phyloP scores from a whole-genome alignment of 2,113 vertebrate genomes.

The Podarcis muralis region DNA sequence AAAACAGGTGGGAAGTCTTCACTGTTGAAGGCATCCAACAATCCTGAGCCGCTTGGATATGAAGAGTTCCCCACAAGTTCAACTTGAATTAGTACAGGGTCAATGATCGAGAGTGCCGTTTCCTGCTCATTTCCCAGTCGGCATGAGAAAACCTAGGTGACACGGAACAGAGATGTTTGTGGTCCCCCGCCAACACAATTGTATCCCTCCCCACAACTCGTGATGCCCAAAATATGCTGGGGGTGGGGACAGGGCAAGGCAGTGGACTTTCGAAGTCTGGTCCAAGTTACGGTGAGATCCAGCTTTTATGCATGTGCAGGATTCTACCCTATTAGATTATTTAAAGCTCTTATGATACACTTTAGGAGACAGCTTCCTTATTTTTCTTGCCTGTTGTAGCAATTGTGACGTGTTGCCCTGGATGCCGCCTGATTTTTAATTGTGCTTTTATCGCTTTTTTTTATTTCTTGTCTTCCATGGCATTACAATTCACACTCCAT shows the following conservation, averaged over 20 bases:
- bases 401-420: too few relatives aligned
- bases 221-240: neutral
- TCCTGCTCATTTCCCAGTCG: conserved; percentile 94
- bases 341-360: neutral
- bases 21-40: conserved; percentile 95
- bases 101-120: conserved; percentile 94
- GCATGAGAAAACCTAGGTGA: conserved; percentile 92
- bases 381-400: too few relatives aligned
- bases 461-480: too few relatives aligned
- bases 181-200: too few relatives aligned
- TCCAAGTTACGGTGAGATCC: too few relatives aligned
- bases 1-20: conserved; percentile 94
- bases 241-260: neutral
- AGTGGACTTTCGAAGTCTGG: too few relatives aligned
- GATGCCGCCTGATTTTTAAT: too few relatives aligned
- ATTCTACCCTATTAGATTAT: neutral
- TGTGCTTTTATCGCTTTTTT: too few relatives aligned
- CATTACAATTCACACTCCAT: too few relatives aligned
- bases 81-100: conserved; percentile 93
- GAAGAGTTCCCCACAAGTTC: conserved; percentile 93
- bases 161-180: neutral
- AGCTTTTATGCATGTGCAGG: neutral
- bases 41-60: conserved; percentile 90
- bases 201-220: too few relatives aligned
- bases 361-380: too few relatives aligned